phyloP scores from a whole-genome alignment of 2,113 vertebrate genomes.

The Bungarus multicinctus region DNA sequence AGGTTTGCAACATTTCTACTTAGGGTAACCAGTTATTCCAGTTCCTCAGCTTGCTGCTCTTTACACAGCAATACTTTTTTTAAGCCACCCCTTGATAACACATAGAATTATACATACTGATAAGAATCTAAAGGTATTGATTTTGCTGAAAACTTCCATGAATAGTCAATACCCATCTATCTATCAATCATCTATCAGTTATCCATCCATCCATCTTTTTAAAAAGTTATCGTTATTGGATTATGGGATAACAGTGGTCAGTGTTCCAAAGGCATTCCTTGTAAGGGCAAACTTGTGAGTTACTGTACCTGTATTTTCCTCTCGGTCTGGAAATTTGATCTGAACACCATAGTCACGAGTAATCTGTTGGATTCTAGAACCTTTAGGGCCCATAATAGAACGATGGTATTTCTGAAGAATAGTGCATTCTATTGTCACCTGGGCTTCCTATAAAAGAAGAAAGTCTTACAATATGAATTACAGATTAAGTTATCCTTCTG shows the following conservation, averaged over 20 bases:
- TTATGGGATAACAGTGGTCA: background rate
- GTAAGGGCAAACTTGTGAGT: background rate
- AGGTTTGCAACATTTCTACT: background rate
- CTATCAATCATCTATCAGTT: background rate
- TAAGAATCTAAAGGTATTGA: background rate
- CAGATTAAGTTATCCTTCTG: background rate
- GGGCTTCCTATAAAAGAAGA: conserved; percentile 82
- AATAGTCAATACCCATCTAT: background rate
- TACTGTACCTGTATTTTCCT: conserved; percentile 79
- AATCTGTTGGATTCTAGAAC: conserved; percentile 94
- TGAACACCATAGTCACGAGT: conserved; percentile 91
- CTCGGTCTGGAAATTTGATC: conserved; percentile 97
- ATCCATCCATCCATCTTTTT: background rate
- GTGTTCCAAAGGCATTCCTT: rapidly evolving
- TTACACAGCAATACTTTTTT: background rate
- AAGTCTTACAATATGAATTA: background rate
- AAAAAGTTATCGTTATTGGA: background rate
- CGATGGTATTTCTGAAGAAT: conserved; percentile 94
- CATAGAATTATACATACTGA: background rate
- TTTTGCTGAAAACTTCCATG: background rate
- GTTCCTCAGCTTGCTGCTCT: background rate
- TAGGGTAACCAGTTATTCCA: background rate
- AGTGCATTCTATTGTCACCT: conserved; percentile 92
- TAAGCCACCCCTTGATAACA: background rate
- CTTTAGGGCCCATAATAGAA: conserved; percentile 97